These are phyloP conservation scores for Cosmorhoe ocellata DNA, from an alignment of 2,888 invertebrate genomes.

Conservation along the genomic window DNA sequence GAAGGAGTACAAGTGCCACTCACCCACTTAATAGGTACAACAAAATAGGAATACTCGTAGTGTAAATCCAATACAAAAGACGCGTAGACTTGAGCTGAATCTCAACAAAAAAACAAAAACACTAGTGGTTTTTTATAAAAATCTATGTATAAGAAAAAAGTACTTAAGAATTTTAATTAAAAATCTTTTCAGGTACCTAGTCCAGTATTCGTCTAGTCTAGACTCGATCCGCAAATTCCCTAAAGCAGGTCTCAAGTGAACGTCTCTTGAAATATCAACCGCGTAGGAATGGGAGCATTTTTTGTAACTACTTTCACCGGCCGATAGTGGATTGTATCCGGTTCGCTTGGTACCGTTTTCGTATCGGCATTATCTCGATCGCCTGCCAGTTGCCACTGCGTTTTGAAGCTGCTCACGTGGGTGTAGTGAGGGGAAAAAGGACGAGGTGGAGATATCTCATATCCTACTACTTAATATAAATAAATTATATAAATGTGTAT, in stretches of 20 bases:
- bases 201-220: neutral
- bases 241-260: conserved; percentile 60
- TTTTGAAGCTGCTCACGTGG: conserved; percentile 25
- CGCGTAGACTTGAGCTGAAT: too few relatives aligned
- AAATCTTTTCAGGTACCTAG: neutral
- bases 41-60: too few relatives aligned
- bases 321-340: conserved; percentile 76
- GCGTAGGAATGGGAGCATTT: conserved; percentile 80
- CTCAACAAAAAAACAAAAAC: too few relatives aligned
- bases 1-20: neutral
- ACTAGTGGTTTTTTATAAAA: too few relatives aligned
- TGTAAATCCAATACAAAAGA: too few relatives aligned
- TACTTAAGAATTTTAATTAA: too few relatives aligned
- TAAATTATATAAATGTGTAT: too few relatives aligned
- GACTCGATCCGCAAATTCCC: conserved; percentile 25
- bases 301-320: conserved; percentile 81
- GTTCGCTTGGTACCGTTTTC: conserved; percentile 68
- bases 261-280: conserved; percentile 78
- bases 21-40: too few relatives aligned
- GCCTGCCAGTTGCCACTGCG: conserved; percentile 23
- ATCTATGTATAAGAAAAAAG: too few relatives aligned
- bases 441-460: neutral
- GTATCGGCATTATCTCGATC: conserved; percentile 41
- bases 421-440: conserved; percentile 2
- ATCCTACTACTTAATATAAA: too few relatives aligned